A percentile compares a stretch with the other conserved stretches of the same genome.
phyloP scores from a whole-genome alignment of 35 echinoderm and acorn worm genomes.

The Apostichopus californicus region DNA sequence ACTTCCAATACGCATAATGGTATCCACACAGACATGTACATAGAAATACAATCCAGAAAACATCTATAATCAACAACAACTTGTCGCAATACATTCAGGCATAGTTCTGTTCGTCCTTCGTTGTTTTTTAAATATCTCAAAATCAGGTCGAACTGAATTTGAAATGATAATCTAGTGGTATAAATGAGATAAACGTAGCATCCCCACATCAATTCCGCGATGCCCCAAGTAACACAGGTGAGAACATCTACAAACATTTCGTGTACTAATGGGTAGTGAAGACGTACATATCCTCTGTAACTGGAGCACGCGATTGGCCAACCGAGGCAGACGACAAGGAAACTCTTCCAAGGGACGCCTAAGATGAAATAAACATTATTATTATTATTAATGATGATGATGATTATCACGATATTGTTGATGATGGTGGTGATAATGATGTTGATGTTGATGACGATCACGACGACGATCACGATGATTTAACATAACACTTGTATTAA shows the following conservation, averaged over 20 bases:
- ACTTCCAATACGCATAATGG: background rate
- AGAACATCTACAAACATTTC: background rate
- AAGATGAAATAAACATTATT: background rate
- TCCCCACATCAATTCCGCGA: conserved; percentile 5
- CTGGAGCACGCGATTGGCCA: background rate
- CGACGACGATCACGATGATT: too few species aligned
- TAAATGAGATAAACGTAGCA: background rate
- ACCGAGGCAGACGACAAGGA: background rate
- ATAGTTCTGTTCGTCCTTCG: background rate
- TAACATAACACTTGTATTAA: too few species aligned
- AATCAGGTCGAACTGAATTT: conserved; percentile 3
- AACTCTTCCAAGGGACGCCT: background rate
- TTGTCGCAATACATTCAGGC: background rate
- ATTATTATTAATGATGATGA: too few species aligned
- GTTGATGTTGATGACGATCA: too few species aligned
- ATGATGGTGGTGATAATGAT: too few species aligned
- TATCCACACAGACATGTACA: conserved; percentile 11
- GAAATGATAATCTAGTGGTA: background rate
- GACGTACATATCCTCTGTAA: background rate
- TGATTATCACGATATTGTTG: too few species aligned
- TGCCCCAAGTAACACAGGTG: background rate
- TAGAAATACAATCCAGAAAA: background rate
- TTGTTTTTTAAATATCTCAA: background rate
- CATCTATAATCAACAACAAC: background rate
- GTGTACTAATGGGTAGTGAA: background rate